Evolutionary conservation across 1,140 invertebrate species (phyloP).

Genomic region (Micrasema minimum): DNA sequence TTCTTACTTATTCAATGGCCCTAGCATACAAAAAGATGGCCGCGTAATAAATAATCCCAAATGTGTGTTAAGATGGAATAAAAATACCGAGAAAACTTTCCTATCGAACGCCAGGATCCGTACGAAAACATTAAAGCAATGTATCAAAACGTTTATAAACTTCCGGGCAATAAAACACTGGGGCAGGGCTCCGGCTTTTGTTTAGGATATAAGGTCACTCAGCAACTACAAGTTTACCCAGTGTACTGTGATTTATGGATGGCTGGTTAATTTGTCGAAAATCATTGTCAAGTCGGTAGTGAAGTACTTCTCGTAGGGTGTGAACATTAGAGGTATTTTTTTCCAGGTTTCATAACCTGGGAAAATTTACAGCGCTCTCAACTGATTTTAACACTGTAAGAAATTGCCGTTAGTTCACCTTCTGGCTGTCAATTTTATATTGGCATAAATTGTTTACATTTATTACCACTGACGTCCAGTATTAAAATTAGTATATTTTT

Average conservation of each 20-base stretch:
- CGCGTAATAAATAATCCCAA: constrained; percentile 9
- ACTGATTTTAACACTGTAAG: too few relatives aligned
- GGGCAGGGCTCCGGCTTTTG: constrained; percentile 5
- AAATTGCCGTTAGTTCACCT: too few relatives aligned
- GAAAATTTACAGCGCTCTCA: too few relatives aligned
- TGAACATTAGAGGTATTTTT: too few relatives aligned
- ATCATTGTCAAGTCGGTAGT: constrained; percentile 12
- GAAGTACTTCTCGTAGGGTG: not conserved
- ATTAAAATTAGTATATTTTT: too few relatives aligned
- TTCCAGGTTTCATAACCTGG: too few relatives aligned
- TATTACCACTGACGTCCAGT: too few relatives aligned
- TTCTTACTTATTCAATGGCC: constrained; percentile 1
- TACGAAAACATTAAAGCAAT: constrained; percentile 34
- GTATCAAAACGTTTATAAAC: constrained; percentile 39
- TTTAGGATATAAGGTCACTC: constrained; percentile 27
- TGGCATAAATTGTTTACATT: too few relatives aligned
- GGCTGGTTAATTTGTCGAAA: constrained; percentile 24
- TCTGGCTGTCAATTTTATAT: too few relatives aligned
- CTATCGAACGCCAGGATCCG: constrained; percentile 19
- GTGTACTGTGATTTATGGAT: constrained; percentile 29
- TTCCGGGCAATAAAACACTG: constrained; percentile 34
- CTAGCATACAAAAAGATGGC: not conserved
- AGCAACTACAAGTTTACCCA: constrained; percentile 22
- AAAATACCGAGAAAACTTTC: constrained; percentile 10
- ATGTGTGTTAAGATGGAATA: constrained; percentile 21